Base-by-base conservation (phyloP, 2,113 vertebrate species). In the Stomatorhinus ivindoensis region DNA sequence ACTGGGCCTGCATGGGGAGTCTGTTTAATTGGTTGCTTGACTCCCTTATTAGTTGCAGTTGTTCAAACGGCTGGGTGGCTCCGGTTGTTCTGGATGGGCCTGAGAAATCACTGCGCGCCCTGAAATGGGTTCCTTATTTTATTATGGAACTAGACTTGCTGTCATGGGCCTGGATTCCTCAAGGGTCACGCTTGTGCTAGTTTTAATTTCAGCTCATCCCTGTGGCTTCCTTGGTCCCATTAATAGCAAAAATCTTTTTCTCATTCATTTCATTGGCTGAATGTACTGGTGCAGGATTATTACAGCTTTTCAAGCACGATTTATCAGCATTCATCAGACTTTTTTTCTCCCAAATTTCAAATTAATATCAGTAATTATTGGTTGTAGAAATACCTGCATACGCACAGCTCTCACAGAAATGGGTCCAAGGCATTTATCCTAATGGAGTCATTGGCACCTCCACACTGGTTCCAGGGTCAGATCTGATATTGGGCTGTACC, bases 121-220 rank as follows among this genome's bases (percentile, higher is more conserved):
- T 47, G 39, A 84, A 46, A 47, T 84, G 80, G 80, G 19, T 10
- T n/a, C 76, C 35, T 82, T 82, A 61, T 69, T 84, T 46, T 84
- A 84, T 84, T 84, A 84, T 84, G 39, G 39, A 84, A 84, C 82
- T 84, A 84, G 82, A 84, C 82, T 47, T 84, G 82, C 39, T 84
- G 21, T 84, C 82, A 47, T 21, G 82, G 82, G 82, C 44, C 82
- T 84, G 8, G 39, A 84, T 84, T 84, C 82, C 82, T 44, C 82
- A 47, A 84, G 82, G 82, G 39, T 84, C 21, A 8, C 39, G 8
- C 24, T 11, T 84, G 82, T 84, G 82, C 82, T 84, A 84, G 42
- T 84, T 84, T 84, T 84, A 84, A 84, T 84, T 84, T 84, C 24
- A 47, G 82, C 44, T 84, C 42, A 11, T 47, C 82, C 44, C 82